phyloP scores from a whole-genome alignment of 2,888 invertebrate genomes.

The Cordilura impudica region DNA sequence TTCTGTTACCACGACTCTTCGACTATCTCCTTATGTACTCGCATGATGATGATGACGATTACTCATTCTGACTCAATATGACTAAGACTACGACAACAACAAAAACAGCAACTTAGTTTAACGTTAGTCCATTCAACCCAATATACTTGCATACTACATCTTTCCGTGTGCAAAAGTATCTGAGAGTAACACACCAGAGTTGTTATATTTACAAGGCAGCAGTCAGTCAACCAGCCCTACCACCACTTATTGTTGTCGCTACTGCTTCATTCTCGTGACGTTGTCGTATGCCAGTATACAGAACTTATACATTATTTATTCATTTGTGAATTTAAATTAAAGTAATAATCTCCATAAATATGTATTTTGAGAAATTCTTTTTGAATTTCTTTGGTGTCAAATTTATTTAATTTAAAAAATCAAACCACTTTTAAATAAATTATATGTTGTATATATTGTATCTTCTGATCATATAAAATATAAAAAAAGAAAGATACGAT shows the following conservation, averaged over 20 bases:
- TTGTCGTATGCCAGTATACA: neutral
- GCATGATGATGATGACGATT: slow-evolving; percentile 61
- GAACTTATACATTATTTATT: neutral
- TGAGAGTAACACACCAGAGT: slow-evolving; percentile 48
- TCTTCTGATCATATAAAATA: no score
- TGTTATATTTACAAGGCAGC: slow-evolving; percentile 51
- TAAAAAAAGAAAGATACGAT: neutral
- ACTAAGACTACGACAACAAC: slow-evolving; percentile 63
- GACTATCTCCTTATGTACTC: slow-evolving; percentile 59
- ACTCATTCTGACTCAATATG: slow-evolving; percentile 62
- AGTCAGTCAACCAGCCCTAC: slow-evolving; percentile 12
- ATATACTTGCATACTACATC: slow-evolving; percentile 62
- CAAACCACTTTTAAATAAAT: no score
- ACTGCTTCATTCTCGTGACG: neutral
- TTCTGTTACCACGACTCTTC: slow-evolving; percentile 61
- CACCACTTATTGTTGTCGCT: neutral
- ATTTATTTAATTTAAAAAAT: no score
- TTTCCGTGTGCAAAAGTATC: slow-evolving; percentile 57
- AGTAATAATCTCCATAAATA: no score
- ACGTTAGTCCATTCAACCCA: slow-evolving; percentile 75
- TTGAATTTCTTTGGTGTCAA: no score
- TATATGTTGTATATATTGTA: no score
- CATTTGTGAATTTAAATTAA: neutral
- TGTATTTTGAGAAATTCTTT: no score
- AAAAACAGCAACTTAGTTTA: slow-evolving; percentile 54